Base-by-base conservation (phyloP, 2,888 invertebrate genomes). In the Brenthis ino region DNA sequence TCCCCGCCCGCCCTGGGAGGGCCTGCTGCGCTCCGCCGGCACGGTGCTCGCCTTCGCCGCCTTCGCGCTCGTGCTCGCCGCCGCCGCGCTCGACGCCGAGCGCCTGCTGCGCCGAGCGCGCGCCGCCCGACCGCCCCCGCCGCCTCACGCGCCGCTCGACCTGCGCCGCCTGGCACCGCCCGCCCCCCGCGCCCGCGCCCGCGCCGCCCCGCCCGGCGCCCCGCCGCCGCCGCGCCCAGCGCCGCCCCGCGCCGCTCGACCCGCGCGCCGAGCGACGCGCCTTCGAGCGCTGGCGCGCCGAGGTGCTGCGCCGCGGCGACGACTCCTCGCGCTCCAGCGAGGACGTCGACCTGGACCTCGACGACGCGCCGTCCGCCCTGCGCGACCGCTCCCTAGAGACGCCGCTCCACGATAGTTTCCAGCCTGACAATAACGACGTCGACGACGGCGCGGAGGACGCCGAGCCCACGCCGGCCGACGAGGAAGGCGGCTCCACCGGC, bases 1-100 rank as follows among this genome's bases (percentile, higher is more conserved):
- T 92, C 68, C 88, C 91, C 67, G 94, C 94, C 57, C 91, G 94
- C 68, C 90, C 88, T 76, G 88, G 95, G 76, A 94, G 95, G 81
- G 86, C 92, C 64, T 93, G 95, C 73, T 82, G 75, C 83, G 85
- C 67, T 70, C 88, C 95, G 71, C 95, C 94, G 64, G 89, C 91
- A 68, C 75, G 67, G 76, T 82, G 37, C 79, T 85, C 74, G 83
- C 83, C 37, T 72, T 83, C 58, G 79, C 79, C 50, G 81, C 84
- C 69, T 80, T 86, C 56, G 85, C 81, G 72, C 79, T 83, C 37
- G 85, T 83, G 74, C 80, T 85, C 20, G 85, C 80, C 58, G 84
- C 85, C 72, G 84, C 81, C 74, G 82, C 82, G 70, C 72, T 80
- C 8, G 82, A 81, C 77, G 80, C 81, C 64, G 81, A 80, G 73